Conservation (phyloP, 2,113 vertebrate genomes). For the Myotis lucifugus region DNA sequence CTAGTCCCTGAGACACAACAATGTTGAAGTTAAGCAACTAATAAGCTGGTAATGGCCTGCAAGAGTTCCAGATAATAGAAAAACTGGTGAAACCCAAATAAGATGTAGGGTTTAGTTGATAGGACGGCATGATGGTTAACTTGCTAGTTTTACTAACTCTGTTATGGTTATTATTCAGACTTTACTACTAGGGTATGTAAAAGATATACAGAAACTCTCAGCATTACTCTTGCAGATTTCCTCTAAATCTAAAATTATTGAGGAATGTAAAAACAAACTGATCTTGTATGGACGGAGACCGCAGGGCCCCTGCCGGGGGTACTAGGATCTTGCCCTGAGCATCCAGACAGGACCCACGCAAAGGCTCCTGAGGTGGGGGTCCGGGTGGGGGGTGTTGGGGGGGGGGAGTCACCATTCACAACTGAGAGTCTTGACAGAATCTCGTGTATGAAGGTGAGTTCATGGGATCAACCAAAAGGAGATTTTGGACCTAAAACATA, state of each 20-base stretch:
- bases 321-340: too few relatives aligned
- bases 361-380: too few relatives aligned
- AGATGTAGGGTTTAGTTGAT: background rate
- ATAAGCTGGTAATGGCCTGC: background rate
- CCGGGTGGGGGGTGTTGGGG: fast-evolving
- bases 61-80: background rate
- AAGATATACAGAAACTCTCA: background rate
- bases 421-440: background rate
- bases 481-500: background rate
- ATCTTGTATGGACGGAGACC: background rate
- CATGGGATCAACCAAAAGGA: background rate
- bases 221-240: background rate
- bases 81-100: background rate
- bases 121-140: background rate
- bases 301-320: too few relatives aligned
- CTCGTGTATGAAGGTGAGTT: background rate
- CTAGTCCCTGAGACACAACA: background rate
- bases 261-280: background rate
- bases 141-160: background rate
- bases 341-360: background rate
- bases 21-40: background rate
- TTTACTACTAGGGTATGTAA: background rate
- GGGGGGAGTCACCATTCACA: background rate
- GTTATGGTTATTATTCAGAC: background rate
- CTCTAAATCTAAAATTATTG: background rate